A percentile compares a stretch with the other conserved stretches of the same genome.
phyloP scores from a whole-genome alignment of 2,113 vertebrate genomes.

The Phrynosoma blainvillii region DNA sequence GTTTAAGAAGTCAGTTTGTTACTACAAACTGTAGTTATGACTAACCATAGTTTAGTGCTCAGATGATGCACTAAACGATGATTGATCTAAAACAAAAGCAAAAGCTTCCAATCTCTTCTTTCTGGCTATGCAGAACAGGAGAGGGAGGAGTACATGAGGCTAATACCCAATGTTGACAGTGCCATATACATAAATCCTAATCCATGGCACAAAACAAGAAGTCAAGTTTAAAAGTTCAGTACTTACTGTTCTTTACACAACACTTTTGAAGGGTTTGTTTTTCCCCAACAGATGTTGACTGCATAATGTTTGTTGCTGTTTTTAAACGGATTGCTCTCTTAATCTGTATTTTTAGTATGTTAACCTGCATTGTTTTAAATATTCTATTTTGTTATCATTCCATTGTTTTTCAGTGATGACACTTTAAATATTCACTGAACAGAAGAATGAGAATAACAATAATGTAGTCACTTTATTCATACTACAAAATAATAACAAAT shows the following conservation, averaged over 20 bases:
- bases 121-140: background rate
- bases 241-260: background rate
- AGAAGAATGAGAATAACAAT: slow-evolving; percentile 13
- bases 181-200: too few relatives aligned
- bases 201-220: background rate
- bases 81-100: background rate
- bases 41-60: background rate
- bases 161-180: background rate
- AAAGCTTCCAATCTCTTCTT: background rate
- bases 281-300: background rate
- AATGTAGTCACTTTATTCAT: slow-evolving; percentile 32
- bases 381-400: background rate
- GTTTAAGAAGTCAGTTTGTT: background rate
- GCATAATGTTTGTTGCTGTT: background rate
- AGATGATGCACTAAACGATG: background rate
- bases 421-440: background rate
- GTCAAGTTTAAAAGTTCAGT: background rate
- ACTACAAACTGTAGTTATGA: background rate
- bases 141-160: background rate
- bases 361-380: background rate
- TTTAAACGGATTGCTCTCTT: background rate
- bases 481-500: slow-evolving; percentile 29
- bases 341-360: background rate
- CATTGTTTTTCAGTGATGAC: background rate
- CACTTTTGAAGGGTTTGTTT: background rate